phyloP scores from a whole-genome alignment of 2,888 invertebrate genomes.

The Lacanobia wlatinum region DNA sequence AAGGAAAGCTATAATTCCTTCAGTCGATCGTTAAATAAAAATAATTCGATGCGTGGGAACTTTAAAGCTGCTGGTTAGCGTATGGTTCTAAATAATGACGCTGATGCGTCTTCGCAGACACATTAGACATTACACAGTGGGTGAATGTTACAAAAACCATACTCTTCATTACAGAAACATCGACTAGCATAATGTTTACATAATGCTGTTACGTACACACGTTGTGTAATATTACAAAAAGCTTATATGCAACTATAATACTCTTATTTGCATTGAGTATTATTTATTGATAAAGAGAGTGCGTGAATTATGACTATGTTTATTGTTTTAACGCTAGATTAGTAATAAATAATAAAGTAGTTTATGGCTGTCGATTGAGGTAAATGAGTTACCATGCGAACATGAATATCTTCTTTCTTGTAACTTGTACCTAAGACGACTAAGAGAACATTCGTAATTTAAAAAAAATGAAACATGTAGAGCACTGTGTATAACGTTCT shows the following conservation, averaged over 20 bases:
- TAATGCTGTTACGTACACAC: conserved; percentile 37
- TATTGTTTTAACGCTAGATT: conserved; percentile 2
- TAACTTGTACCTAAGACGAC: background rate
- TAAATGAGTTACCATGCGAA: conserved; percentile 8
- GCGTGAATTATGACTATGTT: background rate
- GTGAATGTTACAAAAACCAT: conserved; percentile 39
- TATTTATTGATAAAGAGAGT: conserved; percentile 12
- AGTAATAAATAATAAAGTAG: background rate
- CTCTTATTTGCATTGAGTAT: conserved; percentile 8
- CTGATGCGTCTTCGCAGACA: conserved; percentile 23
- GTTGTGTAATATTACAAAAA: conserved; percentile 37
- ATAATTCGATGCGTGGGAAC: conserved; percentile 32
- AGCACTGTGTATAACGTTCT: background rate
- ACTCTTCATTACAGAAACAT: conserved; percentile 26
- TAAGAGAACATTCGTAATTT: background rate
- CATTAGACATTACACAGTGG: conserved; percentile 32
- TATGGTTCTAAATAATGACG: conserved; percentile 10
- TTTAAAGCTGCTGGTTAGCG: conserved; percentile 11
- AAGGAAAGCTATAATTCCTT: background rate
- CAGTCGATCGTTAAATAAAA: conserved; percentile 12
- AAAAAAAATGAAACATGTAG: background rate
- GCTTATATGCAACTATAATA: conserved; percentile 7
- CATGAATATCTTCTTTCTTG: no score
- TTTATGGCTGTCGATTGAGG: conserved; percentile 7
- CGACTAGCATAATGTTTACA: conserved; percentile 34